Evolutionary conservation across 2,797 vertebrate species (phyloP), one percentile per base, ranked within the genome.

Genomic region (Gobio occitaniae): DNA sequence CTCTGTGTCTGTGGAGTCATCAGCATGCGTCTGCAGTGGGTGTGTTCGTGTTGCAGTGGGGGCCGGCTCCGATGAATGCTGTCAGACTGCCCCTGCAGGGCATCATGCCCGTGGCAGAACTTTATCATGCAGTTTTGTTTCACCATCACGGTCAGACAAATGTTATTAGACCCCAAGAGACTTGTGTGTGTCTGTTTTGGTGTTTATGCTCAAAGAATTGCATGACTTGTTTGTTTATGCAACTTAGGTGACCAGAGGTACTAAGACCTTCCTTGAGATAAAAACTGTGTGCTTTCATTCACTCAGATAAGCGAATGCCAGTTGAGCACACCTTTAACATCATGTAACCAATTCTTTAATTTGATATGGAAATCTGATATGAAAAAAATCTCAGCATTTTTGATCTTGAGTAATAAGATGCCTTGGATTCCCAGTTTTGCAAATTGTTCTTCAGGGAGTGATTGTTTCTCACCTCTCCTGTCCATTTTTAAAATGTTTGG

Each of bases 21-120:
- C 47, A 80, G 59, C 38, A 21, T 82, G 59, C 10, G 12, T 36
- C 65, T 76, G 66, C 78, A 70, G 50, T 77, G 72, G 84, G 88
- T 71, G 88, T 87, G 74, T 87, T 86, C 25, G 16, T 76, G 63
- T 88, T 78, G 84, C 86, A 84, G 86, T 86, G 65, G 65, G 63
- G 85, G 44, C 47, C 25, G 56, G 81, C 59, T 56, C 21, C 85
- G 80, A 86, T 81, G 59, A 80, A 86, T 86, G 63, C 81, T 86
- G 89, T 87, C 80, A 86, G 56, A 38, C 56, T 78, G 78, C 85
- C 83, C 72, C 61, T 80, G 78, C 80, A 65, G 68, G 65, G 54
- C n/a, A 3, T 69, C 48, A 66, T 54, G 16, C 61, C 36, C 38
- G 47, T 4, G 7, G 82, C 50, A 56, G 10, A 38, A n/a, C 7